These are phyloP conservation scores for Diacarnus erythraeanus DNA, from an alignment of 37 sponge, comb jelly and placozoan genomes.

Conservation along the genomic window DNA sequence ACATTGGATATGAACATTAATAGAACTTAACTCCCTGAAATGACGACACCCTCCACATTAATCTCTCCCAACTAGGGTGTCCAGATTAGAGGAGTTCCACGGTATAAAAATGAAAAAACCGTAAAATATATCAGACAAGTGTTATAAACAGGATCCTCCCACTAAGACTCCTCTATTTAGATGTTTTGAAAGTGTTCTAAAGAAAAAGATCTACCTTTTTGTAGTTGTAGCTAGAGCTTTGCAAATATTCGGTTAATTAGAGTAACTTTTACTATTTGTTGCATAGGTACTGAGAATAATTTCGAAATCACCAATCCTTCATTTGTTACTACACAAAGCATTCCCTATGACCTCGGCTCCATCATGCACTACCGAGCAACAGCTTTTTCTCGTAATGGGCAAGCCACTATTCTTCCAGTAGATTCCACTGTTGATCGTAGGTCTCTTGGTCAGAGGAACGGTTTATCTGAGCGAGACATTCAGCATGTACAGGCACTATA, in stretches of 20 bases:
- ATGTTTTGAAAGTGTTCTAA: too few relatives aligned
- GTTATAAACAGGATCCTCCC: too few relatives aligned
- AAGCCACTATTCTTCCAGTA: slow-evolving; percentile 54
- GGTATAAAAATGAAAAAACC: too few relatives aligned
- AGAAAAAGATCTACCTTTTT: too few relatives aligned
- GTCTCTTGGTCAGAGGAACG: slow-evolving; percentile 66
- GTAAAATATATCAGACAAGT: too few relatives aligned
- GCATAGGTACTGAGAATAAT: slow-evolving; percentile 51
- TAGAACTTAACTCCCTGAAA: too few relatives aligned
- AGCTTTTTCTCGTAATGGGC: slow-evolving; percentile 70
- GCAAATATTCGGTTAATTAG: not conserved
- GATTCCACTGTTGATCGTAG: not conserved
- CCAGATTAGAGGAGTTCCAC: too few relatives aligned
- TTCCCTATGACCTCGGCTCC: slow-evolving; percentile 74
- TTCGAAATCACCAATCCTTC: slow-evolving; percentile 51
- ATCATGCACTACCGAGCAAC: slow-evolving; percentile 75
- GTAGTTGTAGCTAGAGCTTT: not conserved
- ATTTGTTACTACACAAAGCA: slow-evolving; percentile 61
- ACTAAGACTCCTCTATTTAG: too few relatives aligned
- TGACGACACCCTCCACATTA: too few relatives aligned
- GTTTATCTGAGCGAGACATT: slow-evolving; percentile 50
- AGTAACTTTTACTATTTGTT: not conserved
- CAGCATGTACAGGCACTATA: slow-evolving; percentile 66
- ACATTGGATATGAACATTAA: too few relatives aligned
- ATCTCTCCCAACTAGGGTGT: too few relatives aligned